phyloP scores from a whole-genome alignment of 2,888 invertebrate genomes.

The Phlogophora meticulosa region DNA sequence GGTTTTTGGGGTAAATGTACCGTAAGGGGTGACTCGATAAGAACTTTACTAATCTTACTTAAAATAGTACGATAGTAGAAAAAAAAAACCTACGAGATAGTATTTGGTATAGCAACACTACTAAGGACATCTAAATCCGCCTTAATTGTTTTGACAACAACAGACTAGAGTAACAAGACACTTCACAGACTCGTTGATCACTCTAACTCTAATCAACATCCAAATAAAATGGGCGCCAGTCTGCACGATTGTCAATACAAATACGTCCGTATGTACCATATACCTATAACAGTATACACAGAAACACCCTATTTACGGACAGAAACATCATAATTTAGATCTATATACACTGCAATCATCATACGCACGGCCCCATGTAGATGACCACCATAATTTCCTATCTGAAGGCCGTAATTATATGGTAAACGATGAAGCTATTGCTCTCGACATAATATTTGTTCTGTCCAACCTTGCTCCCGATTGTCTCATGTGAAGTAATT shows the following conservation, averaged over 20 bases:
- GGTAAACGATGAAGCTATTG: conserved; percentile 42
- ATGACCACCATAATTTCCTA: conserved; percentile 65
- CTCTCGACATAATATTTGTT: conserved; percentile 67
- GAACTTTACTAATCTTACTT: background rate
- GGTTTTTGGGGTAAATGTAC: background rate
- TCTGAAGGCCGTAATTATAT: conserved; percentile 67
- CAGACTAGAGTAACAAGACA: conserved; percentile 8
- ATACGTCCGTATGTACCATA: background rate
- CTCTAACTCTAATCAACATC: conserved; percentile 6
- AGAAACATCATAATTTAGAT: conserved; percentile 51
- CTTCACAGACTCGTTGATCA: conserved; percentile 5
- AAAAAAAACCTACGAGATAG: background rate
- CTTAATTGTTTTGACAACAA: background rate
- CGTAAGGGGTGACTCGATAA: background rate
- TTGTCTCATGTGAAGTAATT: conserved; percentile 75
- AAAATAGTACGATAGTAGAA: background rate
- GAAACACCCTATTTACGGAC: conserved; percentile 32
- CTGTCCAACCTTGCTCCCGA: conserved; percentile 83
- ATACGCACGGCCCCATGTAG: conserved; percentile 61
- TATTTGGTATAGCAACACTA: background rate
- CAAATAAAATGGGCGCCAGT: conserved; percentile 21
- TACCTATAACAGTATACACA: conserved; percentile 6
- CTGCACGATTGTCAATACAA: conserved; percentile 18
- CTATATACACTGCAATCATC: conserved; percentile 48
- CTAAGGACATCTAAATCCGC: background rate